Percentiles rank a stretch among this genome's conserved stretches.
Evolutionary conservation across 2,797 vertebrate genomes (phyloP).

Genomic region (Sebastes glaucus): DNA sequence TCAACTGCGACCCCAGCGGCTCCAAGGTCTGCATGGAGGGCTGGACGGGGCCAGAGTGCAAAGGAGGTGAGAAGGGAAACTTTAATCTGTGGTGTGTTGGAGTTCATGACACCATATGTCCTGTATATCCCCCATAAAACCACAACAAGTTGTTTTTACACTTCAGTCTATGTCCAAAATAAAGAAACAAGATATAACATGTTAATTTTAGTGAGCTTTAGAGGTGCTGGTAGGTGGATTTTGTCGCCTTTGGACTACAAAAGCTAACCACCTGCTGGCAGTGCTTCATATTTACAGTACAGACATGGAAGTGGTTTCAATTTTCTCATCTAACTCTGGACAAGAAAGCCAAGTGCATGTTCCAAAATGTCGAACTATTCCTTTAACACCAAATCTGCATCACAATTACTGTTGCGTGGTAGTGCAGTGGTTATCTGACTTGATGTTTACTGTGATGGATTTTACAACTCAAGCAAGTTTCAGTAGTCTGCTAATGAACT

Average conservation of each 20-base stretch:
- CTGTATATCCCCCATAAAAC: not conserved
- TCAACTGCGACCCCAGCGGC: constrained; percentile 79
- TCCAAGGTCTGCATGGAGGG: constrained; percentile 86
- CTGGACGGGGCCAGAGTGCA: constrained; percentile 83
- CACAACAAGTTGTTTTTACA: not conserved
- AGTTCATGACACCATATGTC: not conserved
- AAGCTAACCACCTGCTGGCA: not conserved
- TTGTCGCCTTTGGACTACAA: not conserved
- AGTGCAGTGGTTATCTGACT: not conserved
- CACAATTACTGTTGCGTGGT: not conserved
- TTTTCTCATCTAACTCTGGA: not conserved
- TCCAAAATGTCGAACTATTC: not conserved
- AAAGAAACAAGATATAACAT: not conserved
- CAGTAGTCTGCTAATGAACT: not conserved
- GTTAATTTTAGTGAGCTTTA: not conserved
- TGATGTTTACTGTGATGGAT: not conserved
- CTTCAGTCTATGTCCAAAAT: too few species aligned
- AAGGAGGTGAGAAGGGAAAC: constrained; percentile 66
- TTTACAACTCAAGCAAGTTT: not conserved
- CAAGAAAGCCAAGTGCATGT: not conserved
- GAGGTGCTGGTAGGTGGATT: not conserved
- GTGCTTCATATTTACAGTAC: too few species aligned
- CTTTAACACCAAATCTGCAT: not conserved
- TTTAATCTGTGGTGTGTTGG: not conserved
- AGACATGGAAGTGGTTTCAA: not conserved